phyloP scores from a whole-genome alignment of 92 coral and sea anemone species.

The Phymanthus crucifer region DNA sequence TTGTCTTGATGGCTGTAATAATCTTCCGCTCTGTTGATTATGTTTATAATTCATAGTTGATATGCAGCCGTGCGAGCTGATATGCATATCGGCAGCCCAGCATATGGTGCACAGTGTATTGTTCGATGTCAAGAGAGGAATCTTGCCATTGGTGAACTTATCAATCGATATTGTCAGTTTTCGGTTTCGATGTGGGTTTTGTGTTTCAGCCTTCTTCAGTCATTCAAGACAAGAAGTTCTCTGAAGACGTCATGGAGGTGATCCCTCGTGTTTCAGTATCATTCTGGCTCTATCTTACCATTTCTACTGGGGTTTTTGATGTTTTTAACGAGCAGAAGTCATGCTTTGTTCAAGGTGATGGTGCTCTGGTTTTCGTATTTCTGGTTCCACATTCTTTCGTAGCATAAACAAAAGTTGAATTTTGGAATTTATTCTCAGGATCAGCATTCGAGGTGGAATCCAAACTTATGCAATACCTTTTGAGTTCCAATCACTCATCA shows the following conservation, averaged over 20 bases:
- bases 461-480: slow-evolving; percentile 18
- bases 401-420: neutral
- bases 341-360: neutral
- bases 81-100: neutral
- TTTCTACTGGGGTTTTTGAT: neutral
- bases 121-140: neutral
- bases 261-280: neutral
- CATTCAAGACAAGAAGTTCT: neutral
- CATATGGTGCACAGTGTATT: too few species aligned
- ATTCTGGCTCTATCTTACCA: neutral
- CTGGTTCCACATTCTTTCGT: neutral
- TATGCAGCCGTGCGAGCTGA: too few species aligned
- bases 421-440: slow-evolving; percentile 4
- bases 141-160: neutral
- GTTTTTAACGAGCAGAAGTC: neutral
- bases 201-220: neutral
- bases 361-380: neutral
- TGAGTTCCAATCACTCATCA: slow-evolving; percentile 25
- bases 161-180: neutral
- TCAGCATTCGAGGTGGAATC: slow-evolving; percentile 12
- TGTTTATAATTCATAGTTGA: too few species aligned
- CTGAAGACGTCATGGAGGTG: neutral
- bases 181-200: neutral
- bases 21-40: too few species aligned
- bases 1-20: too few species aligned